Evolutionary conservation across 1,140 invertebrate species (phyloP).

Genomic region (Nasonia giraulti): DNA sequence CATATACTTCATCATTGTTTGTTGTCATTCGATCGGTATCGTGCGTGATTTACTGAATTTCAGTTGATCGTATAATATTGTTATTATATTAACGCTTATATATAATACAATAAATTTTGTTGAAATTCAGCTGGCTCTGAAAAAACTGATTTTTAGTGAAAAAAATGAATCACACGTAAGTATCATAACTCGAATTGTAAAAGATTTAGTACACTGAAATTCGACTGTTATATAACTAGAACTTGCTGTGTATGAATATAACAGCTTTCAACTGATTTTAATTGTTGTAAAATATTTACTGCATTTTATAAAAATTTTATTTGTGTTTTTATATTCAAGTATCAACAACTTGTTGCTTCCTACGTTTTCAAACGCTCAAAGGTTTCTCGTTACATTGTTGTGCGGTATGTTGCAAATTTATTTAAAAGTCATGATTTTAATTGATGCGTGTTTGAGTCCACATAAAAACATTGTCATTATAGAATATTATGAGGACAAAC

Average conservation of each 20-base stretch:
- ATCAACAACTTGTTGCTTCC: background rate
- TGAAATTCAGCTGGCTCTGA: slow-evolving; percentile 7
- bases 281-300: background rate
- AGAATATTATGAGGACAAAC: slow-evolving; percentile 29
- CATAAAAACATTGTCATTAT: background rate
- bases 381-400: slow-evolving; percentile 3
- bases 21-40: no score
- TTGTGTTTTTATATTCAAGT: background rate
- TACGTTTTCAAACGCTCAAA: background rate
- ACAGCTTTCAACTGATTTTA: no score
- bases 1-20: no score
- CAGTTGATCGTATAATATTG: background rate
- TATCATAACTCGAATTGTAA: background rate
- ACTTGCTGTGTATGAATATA: no score
- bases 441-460: background rate
- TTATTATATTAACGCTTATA: no score
- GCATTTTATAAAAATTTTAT: background rate
- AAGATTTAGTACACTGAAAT: no score
- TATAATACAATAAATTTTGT: background rate
- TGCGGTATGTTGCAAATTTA: background rate
- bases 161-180: slow-evolving; percentile 10
- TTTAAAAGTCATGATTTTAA: background rate
- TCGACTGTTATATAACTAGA: no score
- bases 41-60: background rate
- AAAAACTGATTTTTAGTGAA: background rate